Conservation (phyloP, 2,797 vertebrate genomes). For the Protosalanx chinensis region DNA sequence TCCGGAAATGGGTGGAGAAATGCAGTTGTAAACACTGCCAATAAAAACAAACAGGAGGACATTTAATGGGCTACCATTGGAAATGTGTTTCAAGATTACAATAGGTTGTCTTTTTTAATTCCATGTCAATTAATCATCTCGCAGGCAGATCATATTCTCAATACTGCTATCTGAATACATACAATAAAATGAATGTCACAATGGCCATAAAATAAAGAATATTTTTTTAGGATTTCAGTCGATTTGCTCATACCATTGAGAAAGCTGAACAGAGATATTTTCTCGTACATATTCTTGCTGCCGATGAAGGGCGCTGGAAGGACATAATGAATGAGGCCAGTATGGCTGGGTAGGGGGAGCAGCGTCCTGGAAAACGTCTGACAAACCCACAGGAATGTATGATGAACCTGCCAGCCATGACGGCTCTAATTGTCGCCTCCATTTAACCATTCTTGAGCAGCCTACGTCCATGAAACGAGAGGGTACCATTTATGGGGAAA, state of each 20-base stretch:
- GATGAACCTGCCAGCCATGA: slow-evolving; percentile 54
- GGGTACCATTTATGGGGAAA: no score
- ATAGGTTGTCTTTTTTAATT: not conserved
- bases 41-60: not conserved
- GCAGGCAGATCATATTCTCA: not conserved
- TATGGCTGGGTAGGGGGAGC: slow-evolving; percentile 62
- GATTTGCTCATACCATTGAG: not conserved
- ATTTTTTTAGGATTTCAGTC: not conserved
- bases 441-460: not conserved
- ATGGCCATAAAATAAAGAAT: not conserved
- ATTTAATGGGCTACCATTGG: not conserved
- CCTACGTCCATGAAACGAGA: no score
- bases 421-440: not conserved
- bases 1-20: no score
- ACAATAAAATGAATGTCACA: not conserved
- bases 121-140: not conserved
- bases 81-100: not conserved
- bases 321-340: slow-evolving; percentile 59
- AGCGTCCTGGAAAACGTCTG: slow-evolving; percentile 69
- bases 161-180: not conserved
- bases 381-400: slow-evolving; percentile 64
- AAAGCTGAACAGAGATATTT: not conserved
- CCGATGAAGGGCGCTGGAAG: slow-evolving; percentile 63
- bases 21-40: no score
- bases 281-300: not conserved